Conservation (phyloP, 2,888 invertebrate genomes). For the Rhorus exstirpatorius region DNA sequence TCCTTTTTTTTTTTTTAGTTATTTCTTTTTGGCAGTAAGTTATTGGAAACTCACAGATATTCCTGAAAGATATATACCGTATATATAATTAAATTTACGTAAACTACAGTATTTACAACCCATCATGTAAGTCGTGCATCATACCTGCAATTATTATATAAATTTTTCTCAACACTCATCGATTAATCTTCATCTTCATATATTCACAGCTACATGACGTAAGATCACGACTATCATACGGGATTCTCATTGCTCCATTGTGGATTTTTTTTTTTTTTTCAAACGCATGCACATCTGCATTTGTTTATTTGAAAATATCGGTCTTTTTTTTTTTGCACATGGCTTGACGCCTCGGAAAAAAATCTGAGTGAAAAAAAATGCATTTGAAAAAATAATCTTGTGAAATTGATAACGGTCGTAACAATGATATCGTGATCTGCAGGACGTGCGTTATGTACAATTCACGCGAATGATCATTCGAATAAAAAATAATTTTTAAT, state of each 20-base stretch:
- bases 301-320: conserved; percentile 25
- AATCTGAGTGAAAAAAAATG: conserved; percentile 14
- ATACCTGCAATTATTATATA: conserved; percentile 23
- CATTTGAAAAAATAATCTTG: neutral
- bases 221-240: conserved; percentile 63
- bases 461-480: conserved; percentile 1
- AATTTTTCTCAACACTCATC: conserved; percentile 19
- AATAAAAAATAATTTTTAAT: conserved; percentile 18
- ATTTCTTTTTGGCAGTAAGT: conserved; percentile 57
- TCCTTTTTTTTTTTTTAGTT: conserved; percentile 29
- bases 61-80: conserved; percentile 17
- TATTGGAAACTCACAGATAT: conserved; percentile 37
- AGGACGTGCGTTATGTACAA: neutral
- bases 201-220: conserved; percentile 62
- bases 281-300: conserved; percentile 20
- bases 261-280: conserved; percentile 19
- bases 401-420: conserved; percentile 1
- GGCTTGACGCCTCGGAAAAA: neutral
- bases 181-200: conserved; percentile 28
- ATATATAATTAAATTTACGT: conserved; percentile 43
- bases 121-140: conserved; percentile 49
- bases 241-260: conserved; percentile 52
- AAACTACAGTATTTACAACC: conserved; percentile 65
- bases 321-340: conserved; percentile 13
- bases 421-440: conserved; percentile 7